Percentiles rank a stretch among this genome's conserved stretches.
phyloP scores from a whole-genome alignment of 2,797 vertebrate species.

The Peromyscus aztecus region DNA sequence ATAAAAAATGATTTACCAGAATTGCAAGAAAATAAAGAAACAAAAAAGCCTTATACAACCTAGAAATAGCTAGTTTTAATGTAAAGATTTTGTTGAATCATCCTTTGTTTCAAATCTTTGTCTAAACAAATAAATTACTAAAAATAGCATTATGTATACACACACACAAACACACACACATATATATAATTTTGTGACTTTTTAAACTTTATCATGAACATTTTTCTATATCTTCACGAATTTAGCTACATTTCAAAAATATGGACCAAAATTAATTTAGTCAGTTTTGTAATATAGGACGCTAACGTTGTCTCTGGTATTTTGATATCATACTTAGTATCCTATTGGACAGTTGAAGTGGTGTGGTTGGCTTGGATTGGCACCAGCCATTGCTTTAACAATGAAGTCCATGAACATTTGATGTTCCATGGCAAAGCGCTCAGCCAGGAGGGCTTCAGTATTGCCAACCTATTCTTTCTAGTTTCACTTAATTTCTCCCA shows the following conservation, averaged over 20 bases:
- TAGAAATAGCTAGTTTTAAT: background rate
- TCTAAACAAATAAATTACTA: slow-evolving; percentile 47
- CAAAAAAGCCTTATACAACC: background rate
- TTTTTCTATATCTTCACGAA: slow-evolving; percentile 3
- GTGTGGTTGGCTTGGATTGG: background rate
- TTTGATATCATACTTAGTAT: background rate
- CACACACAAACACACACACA: too few relatives aligned
- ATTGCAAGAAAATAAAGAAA: background rate
- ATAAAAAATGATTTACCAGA: slow-evolving; percentile 22
- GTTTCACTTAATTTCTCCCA: background rate
- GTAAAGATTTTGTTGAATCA: background rate
- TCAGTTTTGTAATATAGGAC: background rate
- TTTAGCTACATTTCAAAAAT: background rate
- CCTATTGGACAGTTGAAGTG: background rate
- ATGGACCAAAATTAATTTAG: slow-evolving; percentile 18
- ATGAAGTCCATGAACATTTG: background rate
- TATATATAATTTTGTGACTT: background rate
- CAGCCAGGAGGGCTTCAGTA: background rate
- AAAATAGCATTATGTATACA: background rate
- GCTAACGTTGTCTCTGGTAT: background rate
- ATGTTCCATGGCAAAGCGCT: background rate
- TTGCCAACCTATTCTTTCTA: background rate
- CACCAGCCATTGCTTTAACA: background rate
- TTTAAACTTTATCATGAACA: slow-evolving; percentile 18
- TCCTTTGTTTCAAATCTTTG: slow-evolving; percentile 62